Percentiles rank a stretch among this genome's conserved stretches.
Evolutionary conservation across 2,113 vertebrate species (phyloP).

Genomic region (Zosterops japonicus): DNA sequence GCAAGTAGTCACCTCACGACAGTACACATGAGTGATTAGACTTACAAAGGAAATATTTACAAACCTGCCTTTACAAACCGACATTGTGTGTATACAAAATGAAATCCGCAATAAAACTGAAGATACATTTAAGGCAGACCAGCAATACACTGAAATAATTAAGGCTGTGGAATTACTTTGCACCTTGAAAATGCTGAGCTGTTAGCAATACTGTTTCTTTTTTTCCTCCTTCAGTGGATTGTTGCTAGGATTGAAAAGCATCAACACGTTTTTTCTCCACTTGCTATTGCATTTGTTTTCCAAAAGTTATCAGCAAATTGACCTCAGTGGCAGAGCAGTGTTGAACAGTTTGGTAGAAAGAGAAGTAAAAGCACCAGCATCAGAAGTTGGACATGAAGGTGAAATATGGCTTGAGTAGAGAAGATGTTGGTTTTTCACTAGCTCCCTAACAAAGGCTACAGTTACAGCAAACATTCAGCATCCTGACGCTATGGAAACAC

Average conservation of each 20-base stretch:
- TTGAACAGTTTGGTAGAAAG: constrained; percentile 69
- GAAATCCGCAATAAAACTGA: constrained; percentile 69
- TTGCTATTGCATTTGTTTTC: constrained; percentile 50
- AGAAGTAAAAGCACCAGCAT: constrained; percentile 78
- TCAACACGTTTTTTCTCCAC: background rate
- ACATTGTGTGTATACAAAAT: constrained; percentile 76
- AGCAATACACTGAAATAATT: constrained; percentile 80
- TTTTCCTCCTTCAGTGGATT: constrained; percentile 1
- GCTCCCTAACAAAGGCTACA: constrained; percentile 51
- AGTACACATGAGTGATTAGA: constrained; percentile 70
- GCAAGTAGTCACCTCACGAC: constrained; percentile 74
- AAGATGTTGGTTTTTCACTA: constrained; percentile 53
- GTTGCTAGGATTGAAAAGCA: constrained; percentile 62
- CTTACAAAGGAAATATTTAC: constrained; percentile 81
- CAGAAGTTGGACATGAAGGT: constrained; percentile 57
- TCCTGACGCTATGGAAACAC: constrained; percentile 57
- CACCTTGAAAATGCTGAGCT: constrained; percentile 78
- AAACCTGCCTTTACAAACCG: constrained; percentile 79
- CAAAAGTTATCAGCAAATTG: constrained; percentile 19
- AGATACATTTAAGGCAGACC: constrained; percentile 82
- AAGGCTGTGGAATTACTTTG: constrained; percentile 81
- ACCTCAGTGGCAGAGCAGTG: constrained; percentile 57
- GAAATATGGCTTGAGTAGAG: constrained; percentile 75
- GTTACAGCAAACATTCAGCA: constrained; percentile 59
- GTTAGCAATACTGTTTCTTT: constrained; percentile 69